Evolutionary conservation across 1,140 invertebrate species (phyloP), one percentile per base, ranked within the genome.

Genomic region (Pomacea maculata): DNA sequence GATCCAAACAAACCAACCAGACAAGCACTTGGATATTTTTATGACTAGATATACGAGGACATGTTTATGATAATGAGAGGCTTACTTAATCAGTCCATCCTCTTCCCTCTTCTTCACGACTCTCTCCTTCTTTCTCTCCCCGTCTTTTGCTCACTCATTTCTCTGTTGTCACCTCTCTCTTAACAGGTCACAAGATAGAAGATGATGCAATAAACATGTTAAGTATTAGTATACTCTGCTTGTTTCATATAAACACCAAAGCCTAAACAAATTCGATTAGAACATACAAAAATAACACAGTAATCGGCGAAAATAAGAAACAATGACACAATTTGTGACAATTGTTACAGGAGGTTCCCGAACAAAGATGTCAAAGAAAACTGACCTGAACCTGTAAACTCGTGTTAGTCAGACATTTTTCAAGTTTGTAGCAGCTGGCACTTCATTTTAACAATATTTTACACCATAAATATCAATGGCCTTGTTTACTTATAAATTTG

Each of bases 81-180:
- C 17, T 19, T 25, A 4, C 68, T 45, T 45, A 25, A 15, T 45
- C n/a, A 14, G 11, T 25, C 45, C 6, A 25, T 34, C 68, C 12
- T 45, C 71, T 45, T 9, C 55, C 25, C n/a, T n/a, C n/a, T 54
- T 73, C 11, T 45, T n/a, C 55, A 4, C 52, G 19, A 54, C 68
- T 71, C n/a, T 71, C 25, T 25, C 25, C 25, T 25, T 25, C 25
- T 25, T 7, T n/a, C 6, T n/a, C 68, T 14, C 15, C 6, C 68
- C n/a, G n/a, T n/a, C 68, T n/a, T 34, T 71, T 12, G 25, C 68
- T 71, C 68, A 29, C 68, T 71, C 68, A 34, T 71, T 34, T n/a
- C 70, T 71, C 2, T 29, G 14, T 71, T 34, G n/a, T 45, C 34
- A 45, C 34, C 34, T 45, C 34, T 45, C 34, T 45, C 2, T 45